Base-by-base conservation (phyloP, 2,888 invertebrate genomes). In the Meloe dianella region DNA sequence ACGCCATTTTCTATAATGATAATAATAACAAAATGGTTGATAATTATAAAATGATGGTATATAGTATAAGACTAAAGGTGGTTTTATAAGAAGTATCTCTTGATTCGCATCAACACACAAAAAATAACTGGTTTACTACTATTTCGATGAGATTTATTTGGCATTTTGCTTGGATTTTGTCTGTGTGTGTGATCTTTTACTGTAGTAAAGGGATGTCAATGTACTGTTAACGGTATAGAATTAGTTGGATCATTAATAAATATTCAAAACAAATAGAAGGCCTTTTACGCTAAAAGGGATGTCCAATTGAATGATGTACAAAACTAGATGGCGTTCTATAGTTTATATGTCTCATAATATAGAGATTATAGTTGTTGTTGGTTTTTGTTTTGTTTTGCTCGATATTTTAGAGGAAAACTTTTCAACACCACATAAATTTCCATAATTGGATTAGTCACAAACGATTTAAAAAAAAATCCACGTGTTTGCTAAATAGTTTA, bases 111-210 rank as follows among this genome's bases (percentile, higher is more conserved):
- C 17, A 0, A 30, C 10, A 30, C n/a, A 27, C 30, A 30, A 58
- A 30, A 32, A 58, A n/a, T 12, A 41, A n/a, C 58, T 58, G 27
- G 30, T 58, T 58, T 58, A 58, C 58, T 58, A 58, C 35, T 58
- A 6, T 20, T 47, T 22, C 20, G 30, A 8, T 27, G 30, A 58
- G 58, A 58, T 58, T 58, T 58, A 58, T 58, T 58, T 24, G 58
- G 32, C 58, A 35, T 58, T 58, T 58, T 30, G 32, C 22, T 58
- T 17, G n/a, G 32, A 17, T 58, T 47, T 47, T 20, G 47, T 35
- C 2, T 20, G 27, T 17, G 58, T 58, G 57, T 57, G 58, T 32
- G 58, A 58, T 58, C 58, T 35, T 30, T 17, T 58, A 30, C 58
- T 58, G 29, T 24, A 27, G n/a, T n/a, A 58, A 17, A 30, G n/a